Percentiles rank a stretch among this genome's conserved stretches.
Evolutionary conservation across 2,888 invertebrate species (phyloP).

Genomic region (Pheosia gnoma): DNA sequence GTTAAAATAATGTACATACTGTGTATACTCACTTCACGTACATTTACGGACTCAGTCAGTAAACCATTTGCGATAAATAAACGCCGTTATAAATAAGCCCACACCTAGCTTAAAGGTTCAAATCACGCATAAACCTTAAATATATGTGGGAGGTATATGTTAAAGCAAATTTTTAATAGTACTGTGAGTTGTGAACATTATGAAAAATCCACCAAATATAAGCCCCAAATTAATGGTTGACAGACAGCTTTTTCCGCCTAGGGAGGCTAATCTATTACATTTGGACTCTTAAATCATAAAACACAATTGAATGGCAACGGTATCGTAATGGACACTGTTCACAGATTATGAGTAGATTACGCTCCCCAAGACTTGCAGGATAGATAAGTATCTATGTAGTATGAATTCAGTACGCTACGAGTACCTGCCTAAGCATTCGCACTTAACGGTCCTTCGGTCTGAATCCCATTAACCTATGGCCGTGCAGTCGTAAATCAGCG

Average conservation of each 20-base stretch:
- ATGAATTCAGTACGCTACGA: too few relatives aligned
- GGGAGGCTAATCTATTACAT: too few relatives aligned
- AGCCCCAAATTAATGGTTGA: too few relatives aligned
- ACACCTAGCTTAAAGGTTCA: conserved; percentile 34
- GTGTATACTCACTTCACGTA: not conserved
- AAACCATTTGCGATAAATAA: conserved; percentile 15
- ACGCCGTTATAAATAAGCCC: conserved; percentile 31
- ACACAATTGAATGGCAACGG: too few relatives aligned
- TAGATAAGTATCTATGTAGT: too few relatives aligned
- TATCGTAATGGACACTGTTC: too few relatives aligned
- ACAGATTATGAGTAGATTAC: too few relatives aligned
- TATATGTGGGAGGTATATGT: not conserved
- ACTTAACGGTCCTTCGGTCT: conserved; percentile 9
- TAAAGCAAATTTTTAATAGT: not conserved
- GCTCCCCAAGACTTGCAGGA: too few relatives aligned
- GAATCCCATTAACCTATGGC: conserved; percentile 30
- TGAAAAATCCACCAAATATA: too few relatives aligned
- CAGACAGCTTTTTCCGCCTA: too few relatives aligned
- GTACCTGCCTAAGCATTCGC: too few relatives aligned
- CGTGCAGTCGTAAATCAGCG: conserved; percentile 29
- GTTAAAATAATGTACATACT: not conserved
- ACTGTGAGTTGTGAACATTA: not conserved
- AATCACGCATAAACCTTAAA: conserved; percentile 20
- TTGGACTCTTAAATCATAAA: too few relatives aligned
- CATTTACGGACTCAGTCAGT: conserved; percentile 1